Base-by-base conservation (phyloP, 2,888 invertebrate genomes). In the Gasteruption jaculator region DNA sequence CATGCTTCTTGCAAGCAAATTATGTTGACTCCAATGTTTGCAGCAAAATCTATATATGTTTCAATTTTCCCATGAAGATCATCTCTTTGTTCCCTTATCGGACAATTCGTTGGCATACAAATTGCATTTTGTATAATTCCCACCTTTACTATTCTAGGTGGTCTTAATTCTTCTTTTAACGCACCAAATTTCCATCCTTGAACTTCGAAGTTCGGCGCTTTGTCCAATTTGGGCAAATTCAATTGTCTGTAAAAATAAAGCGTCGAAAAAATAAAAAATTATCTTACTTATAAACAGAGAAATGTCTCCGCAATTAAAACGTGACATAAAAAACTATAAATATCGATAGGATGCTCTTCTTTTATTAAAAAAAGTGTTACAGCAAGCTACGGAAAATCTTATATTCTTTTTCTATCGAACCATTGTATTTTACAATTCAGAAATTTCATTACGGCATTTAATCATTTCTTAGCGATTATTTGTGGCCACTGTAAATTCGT, bases 1-100 rank as follows among this genome's bases (percentile, higher is more conserved):
- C 97, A 99, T 2, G 94, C 87, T 75, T 99, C 99, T 73, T 97
- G 97, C 48, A 96, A 79, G 63, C 96, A 95, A 33, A 97, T 68
- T 29, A 99, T 78, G 63, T 96, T 92, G 24, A 91, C 93, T 1
- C 82, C 82, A 54, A 83, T 85, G 8, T 72, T 63, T 0, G 83
- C 86, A 0, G 97, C 96, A 1, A 82, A 76, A 40, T 81, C 75
- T 18, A 92, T 81, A 21, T 93, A 84, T 24, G 75, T 75, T 39
- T 74, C 72, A 3, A 95, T 81, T 69, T 91, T 82, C 44, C 79
- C 68, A 67, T 85, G 83, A 51, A 96, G 77, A 2, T 89, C 88
- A 46, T 81, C 75, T 45, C 88, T 77, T 75, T 96, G 92, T 37
- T 82, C 78, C 10, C 71, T 66, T 32, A 95, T 73, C 1, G 88